Conservation (phyloP, 2,888 invertebrate genomes). For the Dione juno region DNA sequence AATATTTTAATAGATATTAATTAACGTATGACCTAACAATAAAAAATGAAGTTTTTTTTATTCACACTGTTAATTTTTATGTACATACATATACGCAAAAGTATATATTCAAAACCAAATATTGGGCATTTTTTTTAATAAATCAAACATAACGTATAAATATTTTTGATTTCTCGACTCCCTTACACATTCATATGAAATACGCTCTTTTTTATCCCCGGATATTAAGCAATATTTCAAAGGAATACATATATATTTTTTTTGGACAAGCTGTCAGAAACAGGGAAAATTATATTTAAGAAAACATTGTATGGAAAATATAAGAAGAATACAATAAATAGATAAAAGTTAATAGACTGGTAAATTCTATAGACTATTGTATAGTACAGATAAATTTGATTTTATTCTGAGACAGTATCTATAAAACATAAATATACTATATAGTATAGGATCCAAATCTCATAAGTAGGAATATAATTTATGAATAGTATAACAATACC, state of each 20-base stretch:
- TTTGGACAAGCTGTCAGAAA: conserved; percentile 31
- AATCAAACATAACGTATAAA: conserved; percentile 24
- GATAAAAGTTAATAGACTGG: not conserved
- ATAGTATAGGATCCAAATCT: no score
- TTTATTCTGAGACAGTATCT: no score
- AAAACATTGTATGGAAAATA: conserved; percentile 12
- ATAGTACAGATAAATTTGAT: not conserved
- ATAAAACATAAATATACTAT: no score
- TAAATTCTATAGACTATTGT: not conserved
- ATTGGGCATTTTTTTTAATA: conserved; percentile 18
- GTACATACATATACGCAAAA: no score
- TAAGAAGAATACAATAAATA: conserved; percentile 15
- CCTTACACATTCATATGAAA: conserved; percentile 35
- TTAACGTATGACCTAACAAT: no score
- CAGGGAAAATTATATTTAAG: conserved; percentile 22
- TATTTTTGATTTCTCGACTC: conserved; percentile 32
- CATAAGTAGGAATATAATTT: no score
- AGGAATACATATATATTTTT: conserved; percentile 27
- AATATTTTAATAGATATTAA: no score
- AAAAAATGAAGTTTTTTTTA: no score
- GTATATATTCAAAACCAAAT: not conserved
- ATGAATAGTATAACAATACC: no score
- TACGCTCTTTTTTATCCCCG: conserved; percentile 35
- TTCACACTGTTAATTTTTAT: no score
- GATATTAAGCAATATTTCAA: conserved; percentile 42